These are phyloP conservation scores for Hydractinia echinata DNA, from an alignment of 30 jellyfish, hydroid and myxozoan genomes.

Conservation along the genomic window DNA sequence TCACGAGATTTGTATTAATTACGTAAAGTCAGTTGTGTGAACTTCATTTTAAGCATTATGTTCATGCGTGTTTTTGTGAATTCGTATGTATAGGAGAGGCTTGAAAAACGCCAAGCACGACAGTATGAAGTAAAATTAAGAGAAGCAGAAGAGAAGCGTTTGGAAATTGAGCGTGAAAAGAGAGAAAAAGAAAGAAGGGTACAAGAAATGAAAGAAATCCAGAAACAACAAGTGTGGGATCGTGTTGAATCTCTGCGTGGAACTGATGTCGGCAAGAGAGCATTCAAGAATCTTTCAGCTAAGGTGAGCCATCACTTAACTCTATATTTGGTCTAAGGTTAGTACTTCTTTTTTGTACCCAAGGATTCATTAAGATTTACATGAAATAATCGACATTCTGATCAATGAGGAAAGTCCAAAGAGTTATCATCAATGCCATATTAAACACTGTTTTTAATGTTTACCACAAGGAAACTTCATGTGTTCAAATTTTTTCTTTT, in stretches of 20 bases:
- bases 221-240: slow-evolving; percentile 84
- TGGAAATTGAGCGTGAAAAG: slow-evolving; percentile 86
- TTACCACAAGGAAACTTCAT: no score
- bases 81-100: slow-evolving; percentile 52
- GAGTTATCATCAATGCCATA: no score
- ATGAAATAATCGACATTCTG: background rate
- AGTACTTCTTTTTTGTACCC: no score
- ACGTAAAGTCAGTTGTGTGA: background rate
- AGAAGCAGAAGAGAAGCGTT: slow-evolving; percentile 86
- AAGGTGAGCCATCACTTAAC: slow-evolving; percentile 38
- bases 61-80: background rate
- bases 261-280: slow-evolving; percentile 92
- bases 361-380: background rate
- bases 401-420: no score
- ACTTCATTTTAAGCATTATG: background rate
- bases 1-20: background rate
- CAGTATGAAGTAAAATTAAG: slow-evolving; percentile 61
- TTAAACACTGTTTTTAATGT: no score
- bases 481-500: no score
- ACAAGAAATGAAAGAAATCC: slow-evolving; percentile 82
- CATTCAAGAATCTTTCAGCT: slow-evolving; percentile 91
- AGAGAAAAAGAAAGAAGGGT: slow-evolving; percentile 85
- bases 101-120: slow-evolving; percentile 72
- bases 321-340: no score
- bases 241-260: slow-evolving; percentile 93